phyloP scores from a whole-genome alignment of 2,888 invertebrate species.

The Pasiphila rectangulata region DNA sequence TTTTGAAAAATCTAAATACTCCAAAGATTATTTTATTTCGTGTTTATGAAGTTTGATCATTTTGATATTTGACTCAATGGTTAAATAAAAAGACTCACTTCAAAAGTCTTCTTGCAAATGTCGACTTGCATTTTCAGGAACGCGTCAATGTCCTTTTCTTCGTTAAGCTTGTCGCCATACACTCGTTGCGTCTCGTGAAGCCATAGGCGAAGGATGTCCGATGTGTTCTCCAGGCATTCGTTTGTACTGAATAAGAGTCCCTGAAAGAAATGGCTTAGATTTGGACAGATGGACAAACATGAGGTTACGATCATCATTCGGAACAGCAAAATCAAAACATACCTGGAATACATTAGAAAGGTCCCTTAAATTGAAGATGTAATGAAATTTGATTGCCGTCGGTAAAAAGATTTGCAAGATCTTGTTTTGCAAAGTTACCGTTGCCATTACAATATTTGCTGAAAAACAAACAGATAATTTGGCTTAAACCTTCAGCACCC shows the following conservation, averaged over 20 bases:
- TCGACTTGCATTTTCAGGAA: conserved; percentile 94
- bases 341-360: conserved; percentile 97
- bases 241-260: conserved; percentile 94
- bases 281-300: background rate
- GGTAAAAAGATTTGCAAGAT: conserved; percentile 94
- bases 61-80: too few relatives aligned
- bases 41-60: too few relatives aligned
- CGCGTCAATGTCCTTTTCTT: conserved; percentile 94
- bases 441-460: conserved; percentile 88
- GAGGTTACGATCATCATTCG: background rate
- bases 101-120: conserved; percentile 95
- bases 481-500: too few relatives aligned
- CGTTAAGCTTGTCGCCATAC: conserved; percentile 95
- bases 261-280: conserved; percentile 62
- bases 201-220: conserved; percentile 94
- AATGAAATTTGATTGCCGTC: conserved; percentile 97
- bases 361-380: conserved; percentile 96
- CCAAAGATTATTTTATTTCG: too few relatives aligned
- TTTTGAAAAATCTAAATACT: too few relatives aligned
- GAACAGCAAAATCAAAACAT: background rate
- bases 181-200: conserved; percentile 96
- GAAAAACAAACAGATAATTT: conserved; percentile 31
- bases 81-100: conserved; percentile 71
- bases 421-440: conserved; percentile 92
- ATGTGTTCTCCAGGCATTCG: conserved; percentile 89